phyloP scores from a whole-genome alignment of 2,888 invertebrate species.

The Oscheius sp. region DNA sequence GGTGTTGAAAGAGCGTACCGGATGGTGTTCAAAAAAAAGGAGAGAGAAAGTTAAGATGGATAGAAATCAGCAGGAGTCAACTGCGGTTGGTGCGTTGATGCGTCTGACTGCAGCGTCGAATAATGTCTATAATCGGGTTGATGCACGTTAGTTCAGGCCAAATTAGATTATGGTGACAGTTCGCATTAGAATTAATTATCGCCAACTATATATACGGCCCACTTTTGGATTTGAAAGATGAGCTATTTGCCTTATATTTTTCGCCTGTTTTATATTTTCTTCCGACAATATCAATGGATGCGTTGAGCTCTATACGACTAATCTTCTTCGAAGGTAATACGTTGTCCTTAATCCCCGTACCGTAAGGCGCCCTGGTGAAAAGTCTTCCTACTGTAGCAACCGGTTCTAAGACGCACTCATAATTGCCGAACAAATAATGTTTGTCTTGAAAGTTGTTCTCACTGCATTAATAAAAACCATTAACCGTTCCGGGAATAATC shows the following conservation, averaged over 20 bases:
- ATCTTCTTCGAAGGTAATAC: conserved; percentile 9
- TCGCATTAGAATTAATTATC: conserved; percentile 30
- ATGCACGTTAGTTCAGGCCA: conserved; percentile 31
- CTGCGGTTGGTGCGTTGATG: conserved; percentile 29
- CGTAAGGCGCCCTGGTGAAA: neutral
- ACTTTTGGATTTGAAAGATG: neutral
- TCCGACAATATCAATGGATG: neutral
- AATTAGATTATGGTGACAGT: conserved; percentile 31
- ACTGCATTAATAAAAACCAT: too few species aligned
- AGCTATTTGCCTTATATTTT: neutral
- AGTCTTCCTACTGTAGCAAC: conserved; percentile 25
- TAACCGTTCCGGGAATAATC: too few species aligned
- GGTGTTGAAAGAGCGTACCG: neutral
- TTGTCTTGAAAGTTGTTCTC: conserved; percentile 30
- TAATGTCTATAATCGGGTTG: conserved; percentile 31
- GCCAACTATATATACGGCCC: neutral
- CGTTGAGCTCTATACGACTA: conserved; percentile 11
- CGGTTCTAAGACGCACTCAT: conserved; percentile 27
- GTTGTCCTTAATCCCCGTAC: conserved; percentile 24
- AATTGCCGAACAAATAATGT: conserved; percentile 34
- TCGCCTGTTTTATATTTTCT: neutral
- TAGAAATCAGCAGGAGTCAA: conserved; percentile 13
- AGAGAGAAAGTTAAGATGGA: too few species aligned
- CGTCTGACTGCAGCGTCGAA: conserved; percentile 32
- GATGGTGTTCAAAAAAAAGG: neutral